Evolutionary conservation across 2,113 vertebrate genomes (phyloP).

Genomic region (Glaucidium brasilianum): DNA sequence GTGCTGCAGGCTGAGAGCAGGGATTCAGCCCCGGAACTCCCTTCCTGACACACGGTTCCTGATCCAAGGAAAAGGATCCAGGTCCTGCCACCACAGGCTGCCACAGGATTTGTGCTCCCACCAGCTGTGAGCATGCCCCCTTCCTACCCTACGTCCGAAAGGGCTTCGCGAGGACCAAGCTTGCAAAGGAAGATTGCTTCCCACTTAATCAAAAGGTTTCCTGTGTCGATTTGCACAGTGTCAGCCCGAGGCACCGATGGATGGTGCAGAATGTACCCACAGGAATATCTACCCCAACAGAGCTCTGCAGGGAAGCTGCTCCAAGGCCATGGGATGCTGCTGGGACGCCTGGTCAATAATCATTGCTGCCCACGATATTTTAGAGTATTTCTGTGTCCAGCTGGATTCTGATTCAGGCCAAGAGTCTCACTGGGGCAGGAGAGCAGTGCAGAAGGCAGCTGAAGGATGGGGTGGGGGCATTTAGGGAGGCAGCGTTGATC

Average conservation of each 20-base stretch:
- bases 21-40: not conserved
- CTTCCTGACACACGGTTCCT: not conserved
- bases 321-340: not conserved
- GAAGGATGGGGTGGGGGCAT: not conserved
- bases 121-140: accelerated
- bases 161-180: not conserved
- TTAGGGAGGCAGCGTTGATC: not conserved
- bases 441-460: not conserved
- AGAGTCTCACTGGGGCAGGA: not conserved
- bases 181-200: not conserved
- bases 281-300: not conserved
- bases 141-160: not conserved
- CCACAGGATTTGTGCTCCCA: not conserved
- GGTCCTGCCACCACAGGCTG: not conserved
- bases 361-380: not conserved
- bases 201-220: too few relatives aligned
- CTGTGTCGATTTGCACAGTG: accelerated
- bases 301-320: not conserved
- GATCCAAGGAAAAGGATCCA: not conserved
- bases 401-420: not conserved
- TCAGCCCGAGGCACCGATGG: accelerated
- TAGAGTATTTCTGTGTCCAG: not conserved
- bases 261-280: not conserved
- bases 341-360: not conserved
- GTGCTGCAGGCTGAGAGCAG: not conserved